Evolutionary conservation across 2,797 vertebrate species (phyloP).

Genomic region (Dipus sagitta): DNA sequence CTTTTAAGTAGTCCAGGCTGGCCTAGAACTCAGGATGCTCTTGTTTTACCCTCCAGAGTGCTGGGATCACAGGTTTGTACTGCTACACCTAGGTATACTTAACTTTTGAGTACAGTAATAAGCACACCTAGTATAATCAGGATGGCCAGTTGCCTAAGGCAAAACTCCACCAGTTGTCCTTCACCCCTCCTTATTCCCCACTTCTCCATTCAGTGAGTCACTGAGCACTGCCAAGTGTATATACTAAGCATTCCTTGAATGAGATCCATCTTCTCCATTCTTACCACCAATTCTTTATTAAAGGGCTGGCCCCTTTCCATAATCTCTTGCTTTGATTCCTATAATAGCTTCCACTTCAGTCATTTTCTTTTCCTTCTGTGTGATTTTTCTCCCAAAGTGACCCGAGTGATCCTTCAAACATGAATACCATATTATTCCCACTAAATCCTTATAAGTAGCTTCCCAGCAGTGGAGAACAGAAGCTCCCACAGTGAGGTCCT

Average conservation of each 20-base stretch:
- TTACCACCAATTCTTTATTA: neutral
- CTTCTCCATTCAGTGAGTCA: slow-evolving; percentile 15
- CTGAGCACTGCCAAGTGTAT: neutral
- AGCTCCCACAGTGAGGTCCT: neutral
- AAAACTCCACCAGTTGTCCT: slow-evolving; percentile 7
- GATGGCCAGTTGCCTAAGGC: slow-evolving; percentile 6
- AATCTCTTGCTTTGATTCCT: slow-evolving; percentile 34
- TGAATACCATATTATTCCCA: neutral
- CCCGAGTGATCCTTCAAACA: slow-evolving; percentile 48
- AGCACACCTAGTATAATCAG: neutral
- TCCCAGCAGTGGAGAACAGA: slow-evolving; percentile 4
- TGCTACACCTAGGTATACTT: neutral
- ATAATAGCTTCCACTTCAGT: neutral
- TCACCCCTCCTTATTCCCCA: slow-evolving; percentile 40
- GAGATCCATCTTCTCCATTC: slow-evolving; percentile 21
- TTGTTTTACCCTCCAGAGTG: neutral
- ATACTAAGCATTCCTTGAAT: slow-evolving; percentile 39
- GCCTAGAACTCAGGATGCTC: neutral
- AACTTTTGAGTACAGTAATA: neutral
- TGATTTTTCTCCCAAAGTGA: neutral
- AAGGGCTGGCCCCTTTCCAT: neutral
- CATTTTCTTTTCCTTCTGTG: neutral
- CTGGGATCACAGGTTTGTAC: neutral
- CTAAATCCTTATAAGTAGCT: slow-evolving; percentile 25
- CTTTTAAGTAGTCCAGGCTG: neutral